A percentile compares a stretch with the other conserved stretches of the same genome.
phyloP scores from a whole-genome alignment of 2,888 invertebrate species.

The Epicampocera succincta region DNA sequence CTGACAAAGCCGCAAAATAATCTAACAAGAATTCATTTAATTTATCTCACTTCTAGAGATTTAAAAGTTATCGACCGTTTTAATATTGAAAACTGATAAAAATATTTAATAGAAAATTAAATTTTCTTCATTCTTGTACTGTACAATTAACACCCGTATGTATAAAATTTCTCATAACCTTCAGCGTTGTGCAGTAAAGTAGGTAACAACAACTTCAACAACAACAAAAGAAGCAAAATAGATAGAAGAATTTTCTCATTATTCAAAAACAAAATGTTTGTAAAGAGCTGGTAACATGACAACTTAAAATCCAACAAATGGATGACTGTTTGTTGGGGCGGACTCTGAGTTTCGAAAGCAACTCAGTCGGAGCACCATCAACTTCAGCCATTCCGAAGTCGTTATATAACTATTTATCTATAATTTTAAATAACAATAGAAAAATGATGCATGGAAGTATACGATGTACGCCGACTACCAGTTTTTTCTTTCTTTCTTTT shows the following conservation, averaged over 20 bases:
- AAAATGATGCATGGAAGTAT: slow-evolving; percentile 22
- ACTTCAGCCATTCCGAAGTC: slow-evolving; percentile 29
- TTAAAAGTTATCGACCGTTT: too few relatives aligned
- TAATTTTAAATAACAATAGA: slow-evolving; percentile 60
- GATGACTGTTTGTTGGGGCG: slow-evolving; percentile 25
- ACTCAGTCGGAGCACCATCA: slow-evolving; percentile 41
- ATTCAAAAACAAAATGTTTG: slow-evolving; percentile 58
- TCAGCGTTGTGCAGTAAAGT: slow-evolving; percentile 35
- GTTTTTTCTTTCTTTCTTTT: slow-evolving; percentile 13
- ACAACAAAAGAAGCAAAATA: slow-evolving; percentile 26
- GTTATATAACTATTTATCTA: slow-evolving; percentile 56
- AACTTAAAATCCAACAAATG: slow-evolving; percentile 36
- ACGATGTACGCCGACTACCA: slow-evolving; percentile 11
- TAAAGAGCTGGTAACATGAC: slow-evolving; percentile 50
- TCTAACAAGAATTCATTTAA: too few relatives aligned
- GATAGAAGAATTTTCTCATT: slow-evolving; percentile 58
- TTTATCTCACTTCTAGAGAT: neutral
- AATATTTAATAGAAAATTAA: too few relatives aligned
- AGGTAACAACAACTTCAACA: slow-evolving; percentile 38
- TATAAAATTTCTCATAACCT: slow-evolving; percentile 62
- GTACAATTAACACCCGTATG: neutral
- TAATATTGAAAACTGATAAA: too few relatives aligned
- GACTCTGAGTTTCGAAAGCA: slow-evolving; percentile 51
- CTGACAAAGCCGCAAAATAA: too few relatives aligned
- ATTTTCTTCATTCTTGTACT: neutral